phyloP scores from a whole-genome alignment of 2,797 vertebrate genomes.

The Chromis chromis region DNA sequence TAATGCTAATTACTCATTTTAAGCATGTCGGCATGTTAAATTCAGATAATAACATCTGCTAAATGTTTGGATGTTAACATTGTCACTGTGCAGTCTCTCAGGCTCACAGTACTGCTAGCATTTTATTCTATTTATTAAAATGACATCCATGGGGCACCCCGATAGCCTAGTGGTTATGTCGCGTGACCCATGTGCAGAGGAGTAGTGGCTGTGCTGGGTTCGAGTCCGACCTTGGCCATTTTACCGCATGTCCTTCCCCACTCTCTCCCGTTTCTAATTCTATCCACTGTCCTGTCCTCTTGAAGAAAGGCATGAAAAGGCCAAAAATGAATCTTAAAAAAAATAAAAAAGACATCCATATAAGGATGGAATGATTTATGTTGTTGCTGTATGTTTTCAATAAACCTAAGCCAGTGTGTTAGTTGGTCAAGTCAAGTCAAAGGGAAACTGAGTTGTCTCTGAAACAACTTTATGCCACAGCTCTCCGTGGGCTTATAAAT shows the following conservation, averaged over 20 bases:
- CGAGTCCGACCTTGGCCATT: too few species aligned
- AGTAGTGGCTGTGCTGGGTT: too few species aligned
- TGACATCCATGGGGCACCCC: too few species aligned
- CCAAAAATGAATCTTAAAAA: too few species aligned
- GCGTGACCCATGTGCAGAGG: too few species aligned
- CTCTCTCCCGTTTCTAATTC: too few species aligned
- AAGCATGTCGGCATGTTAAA: background rate
- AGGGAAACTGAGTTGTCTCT: slow-evolving; percentile 28
- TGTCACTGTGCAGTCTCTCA: background rate
- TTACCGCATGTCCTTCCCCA: too few species aligned
- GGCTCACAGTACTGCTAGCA: background rate
- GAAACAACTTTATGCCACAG: slow-evolving; percentile 42
- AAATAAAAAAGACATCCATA: background rate
- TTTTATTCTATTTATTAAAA: slow-evolving; percentile 11
- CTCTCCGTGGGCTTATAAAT: slow-evolving; percentile 58
- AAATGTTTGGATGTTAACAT: background rate
- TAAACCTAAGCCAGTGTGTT: slow-evolving; percentile 18
- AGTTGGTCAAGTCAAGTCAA: slow-evolving; percentile 31
- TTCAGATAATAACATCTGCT: background rate
- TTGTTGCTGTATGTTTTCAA: slow-evolving; percentile 5
- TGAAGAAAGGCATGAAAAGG: too few species aligned
- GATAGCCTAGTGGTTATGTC: too few species aligned
- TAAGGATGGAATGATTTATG: background rate
- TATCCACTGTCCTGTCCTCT: too few species aligned
- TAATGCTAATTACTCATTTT: background rate